Evolutionary conservation across 2,888 invertebrate species (phyloP).

Genomic region (Siphonodentalium dalli): DNA sequence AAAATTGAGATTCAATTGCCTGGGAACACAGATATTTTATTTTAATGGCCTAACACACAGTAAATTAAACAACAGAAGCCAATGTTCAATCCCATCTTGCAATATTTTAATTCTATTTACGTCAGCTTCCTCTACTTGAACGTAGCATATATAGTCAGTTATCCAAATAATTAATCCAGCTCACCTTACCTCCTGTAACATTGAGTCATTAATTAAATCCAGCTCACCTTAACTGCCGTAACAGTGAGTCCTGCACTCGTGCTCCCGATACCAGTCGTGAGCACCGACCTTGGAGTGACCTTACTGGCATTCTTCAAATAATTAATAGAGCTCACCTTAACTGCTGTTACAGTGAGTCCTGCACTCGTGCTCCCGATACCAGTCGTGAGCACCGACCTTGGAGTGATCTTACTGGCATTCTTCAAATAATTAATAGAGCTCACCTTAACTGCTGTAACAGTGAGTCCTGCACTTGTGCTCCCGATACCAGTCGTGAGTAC

Average conservation of each 20-base stretch:
- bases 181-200: no score
- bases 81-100: no score
- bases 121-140: no score
- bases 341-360: conserved; percentile 86
- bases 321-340: conserved; percentile 81
- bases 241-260: conserved; percentile 89
- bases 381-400: conserved; percentile 83
- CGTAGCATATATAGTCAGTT: no score
- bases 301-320: conserved; percentile 75
- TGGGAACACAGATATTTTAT: no score
- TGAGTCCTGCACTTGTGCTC: conserved; percentile 85
- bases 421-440: conserved; percentile 77
- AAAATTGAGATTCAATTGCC: no score
- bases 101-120: no score
- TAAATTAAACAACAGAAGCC: no score
- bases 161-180: no score
- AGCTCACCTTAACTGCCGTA: conserved; percentile 81
- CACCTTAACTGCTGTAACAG: conserved; percentile 85
- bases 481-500: conserved; percentile 87
- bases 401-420: conserved; percentile 74
- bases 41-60: no score
- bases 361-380: conserved; percentile 87
- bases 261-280: conserved; percentile 86
- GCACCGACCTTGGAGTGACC: conserved; percentile 77
- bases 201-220: conserved; percentile 81